Conservation (phyloP, 2,797 vertebrate genomes). For the Argyrosomus regius region DNA sequence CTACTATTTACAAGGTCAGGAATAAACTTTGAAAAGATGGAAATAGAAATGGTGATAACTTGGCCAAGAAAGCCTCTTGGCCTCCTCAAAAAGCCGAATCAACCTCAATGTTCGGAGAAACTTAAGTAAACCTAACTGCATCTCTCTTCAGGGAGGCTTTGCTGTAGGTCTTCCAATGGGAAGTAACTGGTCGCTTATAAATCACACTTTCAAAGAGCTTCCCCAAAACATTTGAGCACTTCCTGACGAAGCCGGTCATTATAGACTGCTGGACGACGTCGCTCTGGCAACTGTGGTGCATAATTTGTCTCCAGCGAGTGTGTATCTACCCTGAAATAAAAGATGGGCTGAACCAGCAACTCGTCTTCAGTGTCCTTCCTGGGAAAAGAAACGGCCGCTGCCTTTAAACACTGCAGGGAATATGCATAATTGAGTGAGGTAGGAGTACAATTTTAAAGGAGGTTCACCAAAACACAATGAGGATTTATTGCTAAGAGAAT, state of each 20-base stretch:
- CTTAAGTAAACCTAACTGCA: background rate
- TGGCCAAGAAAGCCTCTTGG: background rate
- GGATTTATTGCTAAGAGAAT: conserved; percentile 25
- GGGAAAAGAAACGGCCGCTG: conserved; percentile 25
- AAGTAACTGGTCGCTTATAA: conserved; percentile 64
- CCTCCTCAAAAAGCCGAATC: background rate
- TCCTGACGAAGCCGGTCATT: conserved; percentile 73
- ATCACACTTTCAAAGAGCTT: conserved; percentile 70
- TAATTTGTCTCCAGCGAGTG: conserved; percentile 70
- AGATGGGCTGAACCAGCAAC: conserved; percentile 61
- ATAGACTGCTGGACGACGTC: conserved; percentile 64
- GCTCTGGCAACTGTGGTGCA: conserved; percentile 69
- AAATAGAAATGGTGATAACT: too few relatives aligned
- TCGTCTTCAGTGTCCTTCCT: conserved; percentile 34
- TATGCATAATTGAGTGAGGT: conserved; percentile 43
- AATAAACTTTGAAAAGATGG: background rate
- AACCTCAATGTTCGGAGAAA: background rate
- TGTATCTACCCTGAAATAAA: conserved; percentile 70
- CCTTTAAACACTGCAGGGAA: conserved; percentile 53
- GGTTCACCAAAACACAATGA: conserved; percentile 48
- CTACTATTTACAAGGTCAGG: background rate
- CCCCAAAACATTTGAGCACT: conserved; percentile 70
- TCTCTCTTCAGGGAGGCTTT: conserved; percentile 45
- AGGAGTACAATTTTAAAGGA: conserved; percentile 34
- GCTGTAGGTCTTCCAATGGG: conserved; percentile 71